Evolutionary conservation across 2,113 vertebrate genomes (phyloP).

Genomic region (Heteronetta atricapilla): DNA sequence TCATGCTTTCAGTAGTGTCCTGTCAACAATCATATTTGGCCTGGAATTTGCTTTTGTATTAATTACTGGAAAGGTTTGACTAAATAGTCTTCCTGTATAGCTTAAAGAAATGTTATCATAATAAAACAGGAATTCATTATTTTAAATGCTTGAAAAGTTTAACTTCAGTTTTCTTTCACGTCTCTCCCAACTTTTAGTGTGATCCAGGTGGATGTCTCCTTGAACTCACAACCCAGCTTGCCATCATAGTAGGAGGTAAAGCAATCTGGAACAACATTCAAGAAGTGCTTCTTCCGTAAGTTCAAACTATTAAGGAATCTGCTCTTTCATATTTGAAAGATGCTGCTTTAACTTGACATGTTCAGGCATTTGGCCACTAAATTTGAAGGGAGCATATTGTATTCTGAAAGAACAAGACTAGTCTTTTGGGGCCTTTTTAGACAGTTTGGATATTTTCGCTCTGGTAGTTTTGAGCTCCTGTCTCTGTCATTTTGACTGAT

Average conservation of each 20-base stretch:
- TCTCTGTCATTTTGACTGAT: neutral
- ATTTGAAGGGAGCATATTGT: neutral
- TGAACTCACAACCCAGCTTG: constrained; percentile 92
- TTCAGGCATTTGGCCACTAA: neutral
- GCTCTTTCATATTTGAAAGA: neutral
- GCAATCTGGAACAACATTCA: constrained; percentile 96
- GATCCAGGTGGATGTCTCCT: constrained; percentile 93
- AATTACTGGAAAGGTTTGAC: neutral
- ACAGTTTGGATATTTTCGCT: neutral
- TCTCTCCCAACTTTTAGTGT: constrained; percentile 79
- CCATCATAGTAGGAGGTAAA: constrained; percentile 93
- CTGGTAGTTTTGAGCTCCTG: neutral
- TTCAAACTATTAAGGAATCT: neutral
- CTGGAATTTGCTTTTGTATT: neutral
- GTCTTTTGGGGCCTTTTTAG: neutral
- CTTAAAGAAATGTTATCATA: neutral
- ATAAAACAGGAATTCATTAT: neutral
- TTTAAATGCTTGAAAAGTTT: neutral
- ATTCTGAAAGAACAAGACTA: neutral
- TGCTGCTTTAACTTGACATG: neutral
- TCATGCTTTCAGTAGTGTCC: neutral
- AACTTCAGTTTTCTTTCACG: neutral
- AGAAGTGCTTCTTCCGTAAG: constrained; percentile 93
- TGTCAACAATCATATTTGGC: neutral
- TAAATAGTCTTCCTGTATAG: neutral